These are phyloP conservation scores for Eueides isabella DNA, from an alignment of 1,140 invertebrate species.

Conservation along the genomic window DNA sequence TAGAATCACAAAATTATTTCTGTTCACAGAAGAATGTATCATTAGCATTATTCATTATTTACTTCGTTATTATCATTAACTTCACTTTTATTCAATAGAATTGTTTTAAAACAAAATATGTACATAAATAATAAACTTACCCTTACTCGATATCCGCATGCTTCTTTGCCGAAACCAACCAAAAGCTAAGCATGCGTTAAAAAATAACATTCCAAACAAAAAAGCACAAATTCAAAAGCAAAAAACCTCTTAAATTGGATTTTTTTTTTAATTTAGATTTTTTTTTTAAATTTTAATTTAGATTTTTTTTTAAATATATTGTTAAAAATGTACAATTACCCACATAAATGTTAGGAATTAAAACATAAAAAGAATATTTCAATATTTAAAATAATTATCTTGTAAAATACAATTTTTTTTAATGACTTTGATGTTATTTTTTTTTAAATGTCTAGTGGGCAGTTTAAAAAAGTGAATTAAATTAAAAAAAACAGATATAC, in stretches of 20 bases:
- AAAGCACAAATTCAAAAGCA: neutral
- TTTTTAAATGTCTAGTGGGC: neutral
- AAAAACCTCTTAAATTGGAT: neutral
- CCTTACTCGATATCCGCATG: conserved; percentile 35
- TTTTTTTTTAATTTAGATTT: too few species aligned
- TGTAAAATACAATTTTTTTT: neutral
- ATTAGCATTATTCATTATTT: too few species aligned
- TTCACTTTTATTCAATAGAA: too few species aligned
- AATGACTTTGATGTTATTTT: neutral
- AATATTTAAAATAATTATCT: neutral
- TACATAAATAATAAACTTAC: conserved; percentile 36
- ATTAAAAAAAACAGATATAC: neutral
- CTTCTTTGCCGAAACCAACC: conserved; percentile 44
- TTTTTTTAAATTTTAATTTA: too few species aligned
- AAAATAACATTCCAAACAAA: conserved; percentile 15
- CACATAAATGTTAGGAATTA: neutral
- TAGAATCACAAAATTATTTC: too few species aligned
- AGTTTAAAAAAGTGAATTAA: neutral
- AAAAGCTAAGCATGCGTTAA: conserved; percentile 42
- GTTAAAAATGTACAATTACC: neutral
- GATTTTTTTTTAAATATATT: neutral
- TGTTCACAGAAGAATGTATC: too few species aligned
- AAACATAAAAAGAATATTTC: neutral
- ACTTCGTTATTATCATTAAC: too few species aligned
- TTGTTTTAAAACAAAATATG: too few species aligned